These are phyloP conservation scores for Porites lutea DNA, from an alignment of 64 coral and sea anemone species.

Conservation along the genomic window DNA sequence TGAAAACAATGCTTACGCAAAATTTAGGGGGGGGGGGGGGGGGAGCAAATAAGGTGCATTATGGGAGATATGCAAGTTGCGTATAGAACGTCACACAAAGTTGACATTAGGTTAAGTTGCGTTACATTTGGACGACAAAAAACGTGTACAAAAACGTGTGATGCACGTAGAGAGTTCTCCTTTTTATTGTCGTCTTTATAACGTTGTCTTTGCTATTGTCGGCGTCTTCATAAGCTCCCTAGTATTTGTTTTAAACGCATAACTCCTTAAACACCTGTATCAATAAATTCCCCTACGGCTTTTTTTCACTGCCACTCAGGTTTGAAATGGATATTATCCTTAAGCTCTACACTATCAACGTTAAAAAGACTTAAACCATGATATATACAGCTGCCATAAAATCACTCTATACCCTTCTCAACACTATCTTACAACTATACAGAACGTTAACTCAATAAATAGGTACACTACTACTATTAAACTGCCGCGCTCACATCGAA, in stretches of 20 bases:
- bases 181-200: too few relatives aligned
- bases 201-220: too few relatives aligned
- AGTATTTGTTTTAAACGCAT: neutral
- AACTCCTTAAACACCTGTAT: neutral
- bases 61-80: too few relatives aligned
- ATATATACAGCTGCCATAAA: slow-evolving; percentile 33
- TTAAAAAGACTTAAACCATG: slow-evolving; percentile 12
- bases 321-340: neutral
- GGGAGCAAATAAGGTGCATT: too few relatives aligned
- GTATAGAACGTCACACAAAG: too few relatives aligned
- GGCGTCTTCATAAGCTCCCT: too few relatives aligned
- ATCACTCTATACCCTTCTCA: slow-evolving; percentile 36
- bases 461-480: neutral
- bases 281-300: neutral
- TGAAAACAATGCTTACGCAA: too few relatives aligned
- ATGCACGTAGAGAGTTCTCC: too few relatives aligned
- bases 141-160: too few relatives aligned
- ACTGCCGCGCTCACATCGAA: neutral
- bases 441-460: slow-evolving; percentile 11
- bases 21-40: too few relatives aligned
- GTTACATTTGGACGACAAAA: too few relatives aligned
- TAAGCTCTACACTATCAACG: neutral
- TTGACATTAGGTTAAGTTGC: too few relatives aligned
- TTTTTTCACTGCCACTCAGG: neutral
- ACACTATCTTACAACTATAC: slow-evolving; percentile 55